Conservation (phyloP, 2,888 invertebrate genomes). For the Cistogaster globosa region DNA sequence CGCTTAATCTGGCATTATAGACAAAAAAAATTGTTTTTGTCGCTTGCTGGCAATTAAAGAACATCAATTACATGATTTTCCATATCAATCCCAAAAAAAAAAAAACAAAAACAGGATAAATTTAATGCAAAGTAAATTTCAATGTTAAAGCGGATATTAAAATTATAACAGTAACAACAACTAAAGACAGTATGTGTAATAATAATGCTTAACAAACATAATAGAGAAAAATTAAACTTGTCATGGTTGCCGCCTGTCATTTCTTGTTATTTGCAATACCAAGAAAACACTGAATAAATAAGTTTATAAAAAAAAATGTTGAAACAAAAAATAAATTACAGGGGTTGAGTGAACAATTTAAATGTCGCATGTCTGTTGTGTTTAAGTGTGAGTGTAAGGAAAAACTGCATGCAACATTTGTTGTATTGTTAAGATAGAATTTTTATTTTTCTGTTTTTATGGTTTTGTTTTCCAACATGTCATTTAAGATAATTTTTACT, state of each 20-base stretch:
- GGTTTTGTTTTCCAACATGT: constrained; percentile 3
- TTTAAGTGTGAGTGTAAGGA: background rate
- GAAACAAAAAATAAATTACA: constrained; percentile 20
- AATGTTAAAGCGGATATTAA: constrained; percentile 67
- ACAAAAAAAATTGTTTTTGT: constrained; percentile 13
- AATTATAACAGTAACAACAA: constrained; percentile 40
- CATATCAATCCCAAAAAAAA: constrained; percentile 55
- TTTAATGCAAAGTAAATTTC: constrained; percentile 68
- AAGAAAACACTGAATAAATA: constrained; percentile 23
- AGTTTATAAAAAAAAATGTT: background rate
- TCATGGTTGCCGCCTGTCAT: constrained; percentile 63
- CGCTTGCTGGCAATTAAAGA: constrained; percentile 68
- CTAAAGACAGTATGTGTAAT: background rate
- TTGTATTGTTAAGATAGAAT: constrained; percentile 41
- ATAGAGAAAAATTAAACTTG: constrained; percentile 59
- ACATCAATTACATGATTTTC: constrained; percentile 71
- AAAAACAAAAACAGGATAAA: constrained; percentile 43
- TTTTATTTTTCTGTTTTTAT: background rate
- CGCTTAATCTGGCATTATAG: no score
- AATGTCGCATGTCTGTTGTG: constrained; percentile 41
- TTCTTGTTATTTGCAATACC: constrained; percentile 29
- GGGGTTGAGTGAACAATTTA: constrained; percentile 62
- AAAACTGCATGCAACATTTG: constrained; percentile 61
- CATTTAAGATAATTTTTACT: constrained; percentile 13
- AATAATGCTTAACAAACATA: constrained; percentile 3